Evolutionary conservation across 2,888 invertebrate genomes (phyloP).

Genomic region (Dromius quadrimaculatus): DNA sequence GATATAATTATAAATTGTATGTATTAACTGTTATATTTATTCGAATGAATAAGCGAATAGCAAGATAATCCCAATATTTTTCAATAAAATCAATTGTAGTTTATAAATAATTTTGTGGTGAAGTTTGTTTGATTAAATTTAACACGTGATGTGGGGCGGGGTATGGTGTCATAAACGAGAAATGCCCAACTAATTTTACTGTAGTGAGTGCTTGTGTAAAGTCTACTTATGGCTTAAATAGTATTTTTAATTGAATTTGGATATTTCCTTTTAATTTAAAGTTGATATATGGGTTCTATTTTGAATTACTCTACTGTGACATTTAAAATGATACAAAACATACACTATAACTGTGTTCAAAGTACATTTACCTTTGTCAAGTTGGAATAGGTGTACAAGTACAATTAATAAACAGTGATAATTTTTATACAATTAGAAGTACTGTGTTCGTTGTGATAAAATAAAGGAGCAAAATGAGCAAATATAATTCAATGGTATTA

Average conservation of each 20-base stretch:
- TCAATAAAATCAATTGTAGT: too few relatives aligned
- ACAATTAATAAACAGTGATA: slow-evolving; percentile 45
- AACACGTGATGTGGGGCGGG: slow-evolving; percentile 44
- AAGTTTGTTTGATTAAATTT: too few relatives aligned
- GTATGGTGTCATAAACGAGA: slow-evolving; percentile 29
- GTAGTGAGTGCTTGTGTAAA: slow-evolving; percentile 32
- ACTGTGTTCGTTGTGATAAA: slow-evolving; percentile 41
- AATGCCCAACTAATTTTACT: slow-evolving; percentile 22
- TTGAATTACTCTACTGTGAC: slow-evolving; percentile 10
- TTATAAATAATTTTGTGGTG: too few relatives aligned
- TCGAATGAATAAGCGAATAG: too few relatives aligned
- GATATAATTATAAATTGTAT: too few relatives aligned
- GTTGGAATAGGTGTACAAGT: slow-evolving; percentile 39
- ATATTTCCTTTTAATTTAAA: slow-evolving; percentile 27
- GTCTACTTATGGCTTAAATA: slow-evolving; percentile 22
- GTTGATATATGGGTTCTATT: slow-evolving; percentile 10
- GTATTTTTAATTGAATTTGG: slow-evolving; percentile 22
- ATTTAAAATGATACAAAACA: slow-evolving; percentile 31
- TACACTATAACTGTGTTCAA: slow-evolving; percentile 23
- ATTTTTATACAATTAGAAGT: slow-evolving; percentile 4
- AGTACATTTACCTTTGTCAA: slow-evolving; percentile 51
- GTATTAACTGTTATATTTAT: too few relatives aligned
- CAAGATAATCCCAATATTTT: too few relatives aligned
- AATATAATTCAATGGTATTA: slow-evolving; percentile 11
- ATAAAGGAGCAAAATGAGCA: slow-evolving; percentile 31